These are phyloP conservation scores for Papilio helenus DNA, from an alignment of 1,140 invertebrate species.

Conservation along the genomic window DNA sequence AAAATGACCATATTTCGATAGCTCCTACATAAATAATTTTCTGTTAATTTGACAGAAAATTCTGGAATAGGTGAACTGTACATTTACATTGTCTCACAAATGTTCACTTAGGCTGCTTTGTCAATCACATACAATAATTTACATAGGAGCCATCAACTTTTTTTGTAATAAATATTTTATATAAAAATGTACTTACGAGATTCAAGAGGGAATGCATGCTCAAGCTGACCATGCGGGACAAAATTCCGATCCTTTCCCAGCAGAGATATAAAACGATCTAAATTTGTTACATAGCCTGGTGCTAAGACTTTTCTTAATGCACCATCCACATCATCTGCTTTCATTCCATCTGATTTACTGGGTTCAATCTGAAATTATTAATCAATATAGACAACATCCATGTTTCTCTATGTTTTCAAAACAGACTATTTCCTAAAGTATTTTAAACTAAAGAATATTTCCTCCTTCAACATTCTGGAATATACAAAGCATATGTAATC, in stretches of 20 bases:
- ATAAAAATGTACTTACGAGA: constrained; percentile 64
- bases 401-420: background rate
- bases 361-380: constrained; percentile 75
- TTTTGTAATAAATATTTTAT: background rate
- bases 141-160: no score
- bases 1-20: background rate
- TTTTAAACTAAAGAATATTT: background rate
- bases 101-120: no score
- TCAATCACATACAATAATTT: no score
- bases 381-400: background rate
- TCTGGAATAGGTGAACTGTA: no score
- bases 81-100: no score
- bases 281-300: constrained; percentile 85
- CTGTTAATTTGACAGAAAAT: no score
- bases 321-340: constrained; percentile 92
- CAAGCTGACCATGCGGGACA: constrained; percentile 87
- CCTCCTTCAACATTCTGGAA: no score
- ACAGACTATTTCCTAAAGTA: background rate
- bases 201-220: constrained; percentile 84
- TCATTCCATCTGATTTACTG: constrained; percentile 82
- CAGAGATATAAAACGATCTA: constrained; percentile 87
- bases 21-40: no score
- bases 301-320: constrained; percentile 86
- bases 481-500: background rate
- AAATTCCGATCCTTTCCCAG: constrained; percentile 89